A percentile compares a stretch with the other conserved stretches of the same genome.
These are phyloP conservation scores for Aurelia aurita DNA, from an alignment of 30 jellyfish, hydroid and myxozoan species.

Conservation along the genomic window DNA sequence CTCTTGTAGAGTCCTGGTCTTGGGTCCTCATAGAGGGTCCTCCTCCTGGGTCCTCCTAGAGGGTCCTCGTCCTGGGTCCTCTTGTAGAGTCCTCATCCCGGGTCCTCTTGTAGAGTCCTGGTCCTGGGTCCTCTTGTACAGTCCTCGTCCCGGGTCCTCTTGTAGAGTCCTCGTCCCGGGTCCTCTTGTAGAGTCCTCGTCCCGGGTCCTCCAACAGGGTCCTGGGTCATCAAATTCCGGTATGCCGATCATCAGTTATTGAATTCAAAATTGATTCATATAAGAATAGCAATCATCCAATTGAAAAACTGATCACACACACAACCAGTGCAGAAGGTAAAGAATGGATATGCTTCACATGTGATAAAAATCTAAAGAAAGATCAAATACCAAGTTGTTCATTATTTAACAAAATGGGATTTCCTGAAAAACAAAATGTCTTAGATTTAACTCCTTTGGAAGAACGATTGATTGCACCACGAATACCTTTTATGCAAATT, in stretches of 20 bases:
- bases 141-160: too few relatives aligned
- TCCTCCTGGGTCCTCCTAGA: too few relatives aligned
- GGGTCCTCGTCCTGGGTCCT: too few relatives aligned
- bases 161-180: too few relatives aligned
- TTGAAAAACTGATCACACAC: not conserved
- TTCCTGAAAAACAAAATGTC: conserved; percentile 23
- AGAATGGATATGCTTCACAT: conserved; percentile 27
- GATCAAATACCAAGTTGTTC: conserved; percentile 17
- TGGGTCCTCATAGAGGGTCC: too few relatives aligned
- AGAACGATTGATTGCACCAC: conserved; percentile 38
- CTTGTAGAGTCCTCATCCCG: too few relatives aligned
- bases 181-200: too few relatives aligned
- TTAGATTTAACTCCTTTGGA: conserved; percentile 18
- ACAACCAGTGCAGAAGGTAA: not conserved
- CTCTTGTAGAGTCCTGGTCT: too few relatives aligned
- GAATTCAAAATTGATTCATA: not conserved
- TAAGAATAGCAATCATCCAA: not conserved
- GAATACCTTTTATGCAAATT: conserved; percentile 48
- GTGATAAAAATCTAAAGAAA: conserved; percentile 8
- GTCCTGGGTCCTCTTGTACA: too few relatives aligned
- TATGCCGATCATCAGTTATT: conserved; percentile 2
- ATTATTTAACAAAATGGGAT: not conserved
- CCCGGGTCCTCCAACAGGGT: too few relatives aligned
- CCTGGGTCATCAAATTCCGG: too few relatives aligned
- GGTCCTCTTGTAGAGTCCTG: too few relatives aligned